A percentile compares a stretch with the other conserved stretches of the same genome.
phyloP scores from a whole-genome alignment of 2,113 vertebrate species.

The Proteles cristata region DNA sequence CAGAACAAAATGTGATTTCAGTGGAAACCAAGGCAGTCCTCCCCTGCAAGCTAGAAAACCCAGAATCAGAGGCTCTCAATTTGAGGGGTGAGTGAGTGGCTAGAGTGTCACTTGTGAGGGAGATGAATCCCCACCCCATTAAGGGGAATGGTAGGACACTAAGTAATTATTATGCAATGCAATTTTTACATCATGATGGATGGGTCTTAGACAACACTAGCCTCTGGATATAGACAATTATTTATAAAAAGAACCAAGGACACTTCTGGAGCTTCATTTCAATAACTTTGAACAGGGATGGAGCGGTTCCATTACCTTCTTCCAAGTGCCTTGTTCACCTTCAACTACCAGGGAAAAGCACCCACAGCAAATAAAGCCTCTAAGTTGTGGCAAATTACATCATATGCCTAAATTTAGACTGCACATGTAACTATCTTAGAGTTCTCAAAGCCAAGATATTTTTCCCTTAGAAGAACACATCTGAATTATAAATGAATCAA shows the following conservation, averaged over 20 bases:
- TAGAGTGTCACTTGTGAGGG: neutral
- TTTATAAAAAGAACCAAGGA: constrained; percentile 51
- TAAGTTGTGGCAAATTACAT: constrained; percentile 51
- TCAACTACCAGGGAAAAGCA: constrained; percentile 43
- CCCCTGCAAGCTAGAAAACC: neutral
- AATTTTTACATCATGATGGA: neutral
- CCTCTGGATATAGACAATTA: neutral
- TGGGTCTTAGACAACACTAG: neutral
- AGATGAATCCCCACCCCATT: neutral
- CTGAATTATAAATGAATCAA: constrained; percentile 70
- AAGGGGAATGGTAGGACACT: neutral
- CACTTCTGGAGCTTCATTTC: neutral
- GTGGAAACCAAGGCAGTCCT: neutral
- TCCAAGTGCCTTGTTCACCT: neutral
- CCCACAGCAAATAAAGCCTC: neutral
- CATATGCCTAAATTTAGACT: constrained; percentile 51
- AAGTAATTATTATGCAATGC: neutral
- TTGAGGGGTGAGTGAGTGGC: neutral
- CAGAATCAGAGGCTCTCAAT: neutral
- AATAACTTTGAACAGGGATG: neutral
- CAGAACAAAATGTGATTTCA: neutral
- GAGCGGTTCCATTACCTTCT: neutral
- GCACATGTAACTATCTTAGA: constrained; percentile 14
- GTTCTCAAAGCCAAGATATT: constrained; percentile 42
- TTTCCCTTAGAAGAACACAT: constrained; percentile 54